Evolutionary conservation across 2,113 vertebrate genomes (phyloP).

Genomic region (Fulmarus glacialis): DNA sequence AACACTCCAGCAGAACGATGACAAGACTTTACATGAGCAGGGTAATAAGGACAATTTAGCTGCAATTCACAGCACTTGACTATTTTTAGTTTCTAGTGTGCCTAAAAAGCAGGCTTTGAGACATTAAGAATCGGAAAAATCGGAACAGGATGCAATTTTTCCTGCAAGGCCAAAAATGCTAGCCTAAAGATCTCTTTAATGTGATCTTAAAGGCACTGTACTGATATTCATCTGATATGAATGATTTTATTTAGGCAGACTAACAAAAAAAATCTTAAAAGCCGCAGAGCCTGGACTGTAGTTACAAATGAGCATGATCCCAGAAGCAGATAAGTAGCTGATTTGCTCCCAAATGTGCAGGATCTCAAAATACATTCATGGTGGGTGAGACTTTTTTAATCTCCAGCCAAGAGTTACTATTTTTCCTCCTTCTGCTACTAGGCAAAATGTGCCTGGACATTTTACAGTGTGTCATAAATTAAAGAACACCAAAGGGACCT

Average conservation of each 20-base stretch:
- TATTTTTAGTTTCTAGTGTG: slow-evolving; percentile 6
- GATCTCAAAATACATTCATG: slow-evolving; percentile 1
- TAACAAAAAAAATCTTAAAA: not conserved
- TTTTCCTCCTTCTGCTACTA: slow-evolving; percentile 34
- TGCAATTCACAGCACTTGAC: not conserved
- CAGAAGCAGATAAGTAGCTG: slow-evolving; percentile 27
- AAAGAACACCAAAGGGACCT: slow-evolving; percentile 39
- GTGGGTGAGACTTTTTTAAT: slow-evolving; percentile 23
- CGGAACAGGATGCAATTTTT: slow-evolving; percentile 34
- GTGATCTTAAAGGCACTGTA: not conserved
- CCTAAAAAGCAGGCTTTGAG: not conserved
- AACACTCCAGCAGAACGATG: not conserved
- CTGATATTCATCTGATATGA: slow-evolving; percentile 17
- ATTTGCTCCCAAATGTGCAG: slow-evolving; percentile 19
- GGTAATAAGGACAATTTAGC: not conserved
- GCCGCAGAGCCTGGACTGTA: not conserved
- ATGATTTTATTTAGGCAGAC: slow-evolving; percentile 27
- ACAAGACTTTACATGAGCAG: not conserved
- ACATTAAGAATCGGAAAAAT: not conserved
- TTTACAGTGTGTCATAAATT: slow-evolving; percentile 43
- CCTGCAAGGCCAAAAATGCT: not conserved
- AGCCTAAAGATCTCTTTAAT: not conserved
- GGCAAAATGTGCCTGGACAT: slow-evolving; percentile 21
- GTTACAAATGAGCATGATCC: slow-evolving; percentile 10
- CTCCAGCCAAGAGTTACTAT: slow-evolving; percentile 30